phyloP scores from a whole-genome alignment of 2,113 vertebrate genomes.

The Bubo bubo region DNA sequence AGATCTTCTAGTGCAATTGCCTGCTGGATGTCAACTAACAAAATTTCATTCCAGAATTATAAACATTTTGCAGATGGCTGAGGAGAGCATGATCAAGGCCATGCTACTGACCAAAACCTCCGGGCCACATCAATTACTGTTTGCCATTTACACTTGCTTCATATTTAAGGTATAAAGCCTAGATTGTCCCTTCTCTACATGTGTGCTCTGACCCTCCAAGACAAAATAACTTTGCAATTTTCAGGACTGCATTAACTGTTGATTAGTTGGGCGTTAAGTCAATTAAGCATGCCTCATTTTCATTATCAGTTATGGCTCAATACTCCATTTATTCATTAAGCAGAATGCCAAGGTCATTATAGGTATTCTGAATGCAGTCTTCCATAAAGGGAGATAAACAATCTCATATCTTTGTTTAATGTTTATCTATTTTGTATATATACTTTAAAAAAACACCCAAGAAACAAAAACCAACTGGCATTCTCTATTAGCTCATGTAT shows the following conservation, averaged over 20 bases:
- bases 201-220: conserved; percentile 66
- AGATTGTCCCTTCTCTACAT: neutral
- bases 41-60: neutral
- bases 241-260: conserved; percentile 75
- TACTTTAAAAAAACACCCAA: neutral
- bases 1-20: neutral
- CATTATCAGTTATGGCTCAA: conserved; percentile 77
- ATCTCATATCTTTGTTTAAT: neutral
- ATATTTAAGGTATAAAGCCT: neutral
- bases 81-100: neutral
- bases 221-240: conserved; percentile 79
- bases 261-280: conserved; percentile 80
- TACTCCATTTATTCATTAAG: conserved; percentile 80
- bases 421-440: neutral
- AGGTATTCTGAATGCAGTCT: neutral
- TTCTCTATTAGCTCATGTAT: neutral
- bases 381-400: neutral
- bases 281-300: conserved; percentile 77
- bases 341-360: conserved; percentile 48
- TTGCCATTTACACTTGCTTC: neutral
- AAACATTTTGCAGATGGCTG: neutral
- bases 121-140: neutral
- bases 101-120: accelerated
- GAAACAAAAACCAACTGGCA: no score
- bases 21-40: neutral